phyloP scores from a whole-genome alignment of 2,797 vertebrate genomes.

The Muraenolepis orangiensis region DNA sequence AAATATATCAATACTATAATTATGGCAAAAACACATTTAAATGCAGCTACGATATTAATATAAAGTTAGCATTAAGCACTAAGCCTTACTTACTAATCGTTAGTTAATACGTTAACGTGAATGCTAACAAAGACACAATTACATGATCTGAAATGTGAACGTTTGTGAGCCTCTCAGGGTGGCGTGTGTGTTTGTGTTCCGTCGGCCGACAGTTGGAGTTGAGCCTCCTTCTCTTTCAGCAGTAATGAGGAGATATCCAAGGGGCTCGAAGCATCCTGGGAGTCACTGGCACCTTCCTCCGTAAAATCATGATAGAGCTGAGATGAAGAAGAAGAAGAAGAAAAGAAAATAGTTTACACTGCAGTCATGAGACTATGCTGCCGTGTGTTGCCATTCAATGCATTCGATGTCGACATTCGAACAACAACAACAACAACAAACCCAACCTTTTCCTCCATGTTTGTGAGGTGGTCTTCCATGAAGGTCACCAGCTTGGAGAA shows the following conservation, averaged over 20 bases:
- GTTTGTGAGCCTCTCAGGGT: constrained; percentile 14
- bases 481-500: constrained; percentile 83
- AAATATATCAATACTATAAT: not conserved
- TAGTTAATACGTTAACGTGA: not conserved
- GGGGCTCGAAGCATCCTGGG: constrained; percentile 48
- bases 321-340: constrained; percentile 18
- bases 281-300: constrained; percentile 37
- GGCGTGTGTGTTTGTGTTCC: not conserved
- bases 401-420: no score
- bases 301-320: constrained; percentile 69
- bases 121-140: not conserved
- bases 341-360: not conserved
- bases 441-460: constrained; percentile 81
- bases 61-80: not conserved
- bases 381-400: no score
- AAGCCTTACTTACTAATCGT: not conserved
- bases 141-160: not conserved
- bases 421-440: no score
- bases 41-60: not conserved
- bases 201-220: constrained; percentile 36
- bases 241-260: constrained; percentile 38
- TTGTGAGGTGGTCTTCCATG: constrained; percentile 79
- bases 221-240: constrained; percentile 29
- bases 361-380: not conserved
- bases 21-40: not conserved